Base-by-base conservation (phyloP, 2,797 vertebrate genomes). In the Yasuhikotakia modesta region DNA sequence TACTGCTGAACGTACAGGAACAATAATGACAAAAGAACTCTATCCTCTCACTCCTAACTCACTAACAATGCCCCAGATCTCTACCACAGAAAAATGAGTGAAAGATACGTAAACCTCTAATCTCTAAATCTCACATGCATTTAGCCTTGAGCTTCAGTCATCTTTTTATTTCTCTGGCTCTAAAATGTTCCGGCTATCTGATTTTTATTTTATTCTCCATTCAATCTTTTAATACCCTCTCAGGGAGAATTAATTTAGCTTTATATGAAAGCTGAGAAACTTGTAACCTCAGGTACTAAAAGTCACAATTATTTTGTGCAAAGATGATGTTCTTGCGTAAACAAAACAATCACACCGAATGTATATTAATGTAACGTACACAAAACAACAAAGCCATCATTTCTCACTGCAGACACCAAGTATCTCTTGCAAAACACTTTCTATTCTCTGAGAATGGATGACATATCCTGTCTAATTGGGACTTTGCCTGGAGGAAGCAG, bases 201-300 rank as follows among this genome's bases (percentile, higher is more conserved):
- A 3, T 12, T 76, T 76, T 69, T 5, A 30, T 50, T 45, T 46
- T 43, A 43, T 43, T 46, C 52, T 52, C 35, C 14, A 13, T 27
- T 22, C 21, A 17, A 2, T 39, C 46, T 70, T 13, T 66, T 72
- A n/a, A 53, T 55, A 24, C 21, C 0, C 7, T 66, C 55, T 76
- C 53, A 70, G 32, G 45, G 43, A 32, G 32, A 17, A 52, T 53
- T 16, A 0, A 60, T 76, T 45, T 32, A 58, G 52, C 55, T 55
- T 57, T 32, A 76, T 52, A 75, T 53, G 32, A 76, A 50, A 69
- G 27, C 17, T 58, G 24, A 76, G 39, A 39, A 69, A 69, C 52
- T 60, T 68, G 32, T 60, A 61, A 76, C 74, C 65, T 22, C 6
- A 35, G 53, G 55, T 69, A 43, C 12, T 60, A 16, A 60, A 69